phyloP scores from a whole-genome alignment of 2,113 vertebrate genomes.

The Uropsilus gracilis region DNA sequence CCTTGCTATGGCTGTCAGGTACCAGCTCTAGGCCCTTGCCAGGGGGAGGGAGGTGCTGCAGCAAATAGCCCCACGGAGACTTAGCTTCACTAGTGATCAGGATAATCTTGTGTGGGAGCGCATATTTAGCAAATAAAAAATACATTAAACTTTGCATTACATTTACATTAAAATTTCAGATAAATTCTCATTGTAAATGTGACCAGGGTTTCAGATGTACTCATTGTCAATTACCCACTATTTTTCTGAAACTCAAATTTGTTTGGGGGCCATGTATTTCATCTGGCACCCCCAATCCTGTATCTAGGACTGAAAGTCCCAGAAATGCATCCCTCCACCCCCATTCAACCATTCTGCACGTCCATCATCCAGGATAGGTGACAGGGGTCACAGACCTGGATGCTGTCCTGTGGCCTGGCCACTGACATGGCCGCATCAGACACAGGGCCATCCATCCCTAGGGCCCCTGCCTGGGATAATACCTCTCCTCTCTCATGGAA shows the following conservation, averaged over 20 bases:
- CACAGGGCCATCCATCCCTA: background rate
- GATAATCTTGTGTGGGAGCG: background rate
- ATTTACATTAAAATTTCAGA: background rate
- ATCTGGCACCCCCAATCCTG: background rate
- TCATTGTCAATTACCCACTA: background rate
- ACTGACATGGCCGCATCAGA: background rate
- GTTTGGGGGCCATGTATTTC: background rate
- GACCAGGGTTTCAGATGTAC: background rate
- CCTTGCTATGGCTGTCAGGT: background rate
- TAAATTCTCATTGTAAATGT: background rate
- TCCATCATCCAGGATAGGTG: too few relatives aligned
- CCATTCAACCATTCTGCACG: accelerated
- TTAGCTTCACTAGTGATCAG: background rate
- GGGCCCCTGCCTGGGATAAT: background rate
- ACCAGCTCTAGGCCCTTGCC: background rate
- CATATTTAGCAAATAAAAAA: background rate
- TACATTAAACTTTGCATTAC: too few relatives aligned
- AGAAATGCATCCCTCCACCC: accelerated
- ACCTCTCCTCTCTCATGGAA: background rate
- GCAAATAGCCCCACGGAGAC: too few relatives aligned
- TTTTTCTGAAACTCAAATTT: background rate
- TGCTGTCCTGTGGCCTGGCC: accelerated
- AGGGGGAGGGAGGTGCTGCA: background rate
- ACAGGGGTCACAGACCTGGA: background rate
- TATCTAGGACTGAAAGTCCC: background rate